phyloP scores from a whole-genome alignment of 2,888 invertebrate genomes.

The Danaus chrysippus region DNA sequence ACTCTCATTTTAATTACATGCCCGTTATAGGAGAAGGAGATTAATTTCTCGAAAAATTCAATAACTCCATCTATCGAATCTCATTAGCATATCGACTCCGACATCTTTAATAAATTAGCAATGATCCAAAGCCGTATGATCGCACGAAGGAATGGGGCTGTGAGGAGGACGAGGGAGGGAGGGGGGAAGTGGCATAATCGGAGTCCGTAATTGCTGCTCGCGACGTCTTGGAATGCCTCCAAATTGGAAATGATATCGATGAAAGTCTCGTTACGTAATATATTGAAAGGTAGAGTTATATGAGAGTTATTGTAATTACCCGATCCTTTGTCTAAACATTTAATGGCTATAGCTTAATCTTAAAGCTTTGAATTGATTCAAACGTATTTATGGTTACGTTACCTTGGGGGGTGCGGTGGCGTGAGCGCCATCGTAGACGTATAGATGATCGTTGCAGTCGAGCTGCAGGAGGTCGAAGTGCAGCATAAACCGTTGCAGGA shows the following conservation, averaged over 20 bases:
- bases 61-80: conserved; percentile 31
- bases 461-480: conserved; percentile 94
- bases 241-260: conserved; percentile 50
- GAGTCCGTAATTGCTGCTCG: conserved; percentile 47
- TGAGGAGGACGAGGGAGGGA: conserved; percentile 23
- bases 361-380: not conserved
- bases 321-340: conserved; percentile 9
- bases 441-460: conserved; percentile 96
- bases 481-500: conserved; percentile 95
- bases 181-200: conserved; percentile 42
- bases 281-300: conserved; percentile 31
- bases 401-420: conserved; percentile 94
- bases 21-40: not conserved
- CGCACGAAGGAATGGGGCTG: conserved; percentile 21
- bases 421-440: conserved; percentile 95
- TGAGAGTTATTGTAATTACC: conserved; percentile 27
- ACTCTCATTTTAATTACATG: not conserved
- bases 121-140: conserved; percentile 22
- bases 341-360: not conserved
- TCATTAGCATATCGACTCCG: conserved; percentile 44
- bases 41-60: not conserved
- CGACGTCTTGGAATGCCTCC: conserved; percentile 52
- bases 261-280: conserved; percentile 37
- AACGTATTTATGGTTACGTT: conserved; percentile 35
- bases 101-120: conserved; percentile 46